phyloP scores from a whole-genome alignment of 2,888 invertebrate species.

The Onthophagus sagittarius region DNA sequence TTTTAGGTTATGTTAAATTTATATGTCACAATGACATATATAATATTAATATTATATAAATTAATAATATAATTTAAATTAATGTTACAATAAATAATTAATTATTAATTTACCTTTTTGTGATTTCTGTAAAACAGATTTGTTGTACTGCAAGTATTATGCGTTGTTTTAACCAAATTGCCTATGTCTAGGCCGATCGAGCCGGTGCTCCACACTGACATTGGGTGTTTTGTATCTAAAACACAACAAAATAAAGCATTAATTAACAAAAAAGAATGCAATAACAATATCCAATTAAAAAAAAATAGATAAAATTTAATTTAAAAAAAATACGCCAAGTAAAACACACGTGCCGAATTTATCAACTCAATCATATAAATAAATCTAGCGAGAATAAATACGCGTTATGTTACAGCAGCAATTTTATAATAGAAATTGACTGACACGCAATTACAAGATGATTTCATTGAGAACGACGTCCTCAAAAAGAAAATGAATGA shows the following conservation, averaged over 20 bases:
- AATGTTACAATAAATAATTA: no score
- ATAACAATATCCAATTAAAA: not conserved
- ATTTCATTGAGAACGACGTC: not conserved
- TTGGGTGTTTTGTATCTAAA: slow-evolving; percentile 35
- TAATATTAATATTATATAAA: slow-evolving; percentile 8
- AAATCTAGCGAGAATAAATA: not conserved
- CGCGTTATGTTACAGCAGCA: not conserved
- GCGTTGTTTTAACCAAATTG: slow-evolving; percentile 35
- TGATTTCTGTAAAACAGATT: slow-evolving; percentile 39
- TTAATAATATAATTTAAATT: no score
- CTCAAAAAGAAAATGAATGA: not conserved
- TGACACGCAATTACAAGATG: not conserved
- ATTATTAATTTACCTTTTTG: slow-evolving; percentile 34
- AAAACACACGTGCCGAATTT: not conserved
- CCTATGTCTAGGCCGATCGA: slow-evolving; percentile 53
- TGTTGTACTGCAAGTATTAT: slow-evolving; percentile 33
- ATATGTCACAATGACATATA: not conserved
- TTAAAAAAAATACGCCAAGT: not conserved
- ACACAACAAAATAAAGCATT: not conserved
- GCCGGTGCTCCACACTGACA: slow-evolving; percentile 72
- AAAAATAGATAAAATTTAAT: not conserved
- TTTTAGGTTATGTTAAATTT: not conserved
- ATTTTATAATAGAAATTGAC: not conserved
- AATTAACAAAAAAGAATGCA: not conserved
- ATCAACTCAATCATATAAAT: not conserved